Evolutionary conservation across 1,140 invertebrate species (phyloP).

Genomic region (Agraylea sexmaculata): DNA sequence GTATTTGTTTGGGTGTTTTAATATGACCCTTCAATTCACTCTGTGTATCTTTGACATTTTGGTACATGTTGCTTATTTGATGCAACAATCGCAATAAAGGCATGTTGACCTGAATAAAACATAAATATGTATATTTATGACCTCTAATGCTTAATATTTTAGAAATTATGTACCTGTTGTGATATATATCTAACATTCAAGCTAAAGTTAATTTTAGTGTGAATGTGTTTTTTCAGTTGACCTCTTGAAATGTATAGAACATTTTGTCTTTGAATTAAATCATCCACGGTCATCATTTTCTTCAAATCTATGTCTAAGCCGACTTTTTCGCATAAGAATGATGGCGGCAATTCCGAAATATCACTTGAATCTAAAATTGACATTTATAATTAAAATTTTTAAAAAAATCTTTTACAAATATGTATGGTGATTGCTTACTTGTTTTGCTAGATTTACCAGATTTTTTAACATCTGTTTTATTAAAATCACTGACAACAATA

Average conservation of each 20-base stretch:
- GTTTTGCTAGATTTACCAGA: constrained; percentile 33
- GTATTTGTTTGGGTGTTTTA: constrained; percentile 28
- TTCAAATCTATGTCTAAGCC: constrained; percentile 79
- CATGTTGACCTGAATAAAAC: constrained; percentile 68
- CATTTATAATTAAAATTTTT: neutral
- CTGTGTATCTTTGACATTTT: constrained; percentile 91
- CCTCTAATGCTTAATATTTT: neutral
- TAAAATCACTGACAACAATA: constrained; percentile 82
- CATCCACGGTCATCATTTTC: constrained; percentile 79
- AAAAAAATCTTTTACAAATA: neutral
- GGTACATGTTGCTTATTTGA: constrained; percentile 96
- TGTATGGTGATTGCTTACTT: constrained; percentile 19
- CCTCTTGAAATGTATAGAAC: constrained; percentile 74
- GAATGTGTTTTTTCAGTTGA: constrained; percentile 81
- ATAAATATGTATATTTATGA: constrained; percentile 7
- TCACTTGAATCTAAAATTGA: neutral
- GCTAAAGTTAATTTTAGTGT: constrained; percentile 77
- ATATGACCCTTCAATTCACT: constrained; percentile 72
- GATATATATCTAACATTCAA: constrained; percentile 77
- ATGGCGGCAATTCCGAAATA: constrained; percentile 38
- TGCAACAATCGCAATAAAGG: constrained; percentile 83
- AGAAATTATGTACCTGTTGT: constrained; percentile 66
- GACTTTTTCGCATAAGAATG: constrained; percentile 87
- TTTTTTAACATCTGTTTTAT: constrained; percentile 35
- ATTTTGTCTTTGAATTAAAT: constrained; percentile 67